phyloP scores from a whole-genome alignment of 2,797 vertebrate genomes.

The Astyanax mexicanus region DNA sequence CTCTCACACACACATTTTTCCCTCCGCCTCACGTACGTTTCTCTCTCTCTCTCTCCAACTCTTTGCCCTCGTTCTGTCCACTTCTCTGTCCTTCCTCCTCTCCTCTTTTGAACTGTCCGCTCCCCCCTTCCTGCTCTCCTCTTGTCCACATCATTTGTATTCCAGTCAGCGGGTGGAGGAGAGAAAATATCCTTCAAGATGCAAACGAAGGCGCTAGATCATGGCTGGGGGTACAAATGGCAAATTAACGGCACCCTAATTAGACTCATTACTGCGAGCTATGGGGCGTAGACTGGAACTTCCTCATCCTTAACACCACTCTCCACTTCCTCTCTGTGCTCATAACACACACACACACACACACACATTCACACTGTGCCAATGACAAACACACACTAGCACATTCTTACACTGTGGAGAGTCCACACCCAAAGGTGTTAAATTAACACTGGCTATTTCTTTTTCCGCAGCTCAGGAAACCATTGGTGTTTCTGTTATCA shows the following conservation, averaged over 20 bases:
- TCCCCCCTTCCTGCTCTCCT: slow-evolving; percentile 5
- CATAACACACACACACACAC: slow-evolving; percentile 33
- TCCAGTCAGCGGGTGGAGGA: slow-evolving; percentile 33
- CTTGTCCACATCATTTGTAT: slow-evolving; percentile 50
- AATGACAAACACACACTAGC: not conserved
- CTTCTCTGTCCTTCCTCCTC: slow-evolving; percentile 26
- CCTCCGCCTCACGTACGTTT: slow-evolving; percentile 14
- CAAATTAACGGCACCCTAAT: slow-evolving; percentile 63
- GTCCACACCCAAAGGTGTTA: not conserved
- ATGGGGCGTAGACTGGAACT: slow-evolving; percentile 52
- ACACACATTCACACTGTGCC: slow-evolving; percentile 5
- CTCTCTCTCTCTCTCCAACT: slow-evolving; percentile 50
- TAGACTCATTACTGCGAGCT: slow-evolving; percentile 60
- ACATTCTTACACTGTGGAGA: not conserved
- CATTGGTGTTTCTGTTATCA: not conserved
- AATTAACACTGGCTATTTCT: not conserved
- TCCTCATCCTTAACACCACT: slow-evolving; percentile 53
- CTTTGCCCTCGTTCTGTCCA: slow-evolving; percentile 29
- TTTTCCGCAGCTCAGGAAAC: not conserved
- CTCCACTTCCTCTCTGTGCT: slow-evolving; percentile 40
- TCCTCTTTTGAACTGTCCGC: slow-evolving; percentile 30
- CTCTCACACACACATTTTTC: slow-evolving; percentile 54
- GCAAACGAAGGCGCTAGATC: slow-evolving; percentile 54
- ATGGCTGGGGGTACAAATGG: slow-evolving; percentile 58
- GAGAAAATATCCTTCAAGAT: slow-evolving; percentile 54